Base-by-base conservation (phyloP, 2,888 invertebrate species). In the Acheta domesticus region DNA sequence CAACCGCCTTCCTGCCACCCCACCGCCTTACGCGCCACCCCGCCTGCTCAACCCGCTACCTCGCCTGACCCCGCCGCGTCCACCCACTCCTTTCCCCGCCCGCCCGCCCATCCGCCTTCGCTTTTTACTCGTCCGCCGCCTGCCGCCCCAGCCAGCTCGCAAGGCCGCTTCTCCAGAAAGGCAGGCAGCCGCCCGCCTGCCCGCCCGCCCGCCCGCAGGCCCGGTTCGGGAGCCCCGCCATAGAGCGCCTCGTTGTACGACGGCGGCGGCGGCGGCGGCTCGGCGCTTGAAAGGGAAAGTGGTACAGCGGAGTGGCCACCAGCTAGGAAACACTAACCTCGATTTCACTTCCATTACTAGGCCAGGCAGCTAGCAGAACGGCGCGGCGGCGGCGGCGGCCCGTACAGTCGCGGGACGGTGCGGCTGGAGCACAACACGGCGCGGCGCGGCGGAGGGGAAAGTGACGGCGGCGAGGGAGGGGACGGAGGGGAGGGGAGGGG, bases 261-360 rank as follows among this genome's bases (percentile, higher is more conserved):
- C 23, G 50, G 75, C 48, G 36, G 36, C 36, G 36, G 16, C 62
- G 14, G 16, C 62, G 62, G 16, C 62, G n/a, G 16, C 8, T 11
- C 62, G 20, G 74, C 21, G 50, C 36, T 74, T 36, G 80, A 80
- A 80, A 80, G 78, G 80, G 80, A 80, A 80, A 80, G 80, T 80
- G 78, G 74, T 75, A 78, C 48, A 78, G 74, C 48, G 75, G 78
- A 48, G 74, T 75, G 74, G 73, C 80, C 49, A 49, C 49, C 49
- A 75, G 78, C 73, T 75, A 80, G 80, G 80, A 80, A 80, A 80
- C 77, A 73, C 78, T 80, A 79, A 80, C 80, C 80, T 78, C 80
- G 80, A 80, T 80, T 80, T 80, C 80, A 80, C 80, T 80, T 79
- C 49, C 78, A 80, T 80, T 80, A 78, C 77, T 80, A 80, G 80